Conservation (phyloP, 2,113 vertebrate genomes). For the Verasper variegatus region DNA sequence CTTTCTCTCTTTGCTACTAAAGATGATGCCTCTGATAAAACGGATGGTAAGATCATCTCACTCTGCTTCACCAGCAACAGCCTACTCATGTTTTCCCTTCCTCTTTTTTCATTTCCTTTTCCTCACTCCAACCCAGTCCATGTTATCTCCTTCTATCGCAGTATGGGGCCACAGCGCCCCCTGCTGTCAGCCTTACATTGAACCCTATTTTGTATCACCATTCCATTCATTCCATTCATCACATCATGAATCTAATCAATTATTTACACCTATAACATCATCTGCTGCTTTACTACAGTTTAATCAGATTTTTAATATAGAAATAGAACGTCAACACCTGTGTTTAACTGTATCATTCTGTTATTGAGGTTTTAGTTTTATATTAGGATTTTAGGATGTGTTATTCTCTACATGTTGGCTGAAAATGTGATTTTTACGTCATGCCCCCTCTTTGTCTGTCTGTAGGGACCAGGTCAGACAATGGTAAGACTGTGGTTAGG, state of each 20-base stretch:
- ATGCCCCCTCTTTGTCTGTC: conserved; percentile 80
- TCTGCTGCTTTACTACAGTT: conserved; percentile 39
- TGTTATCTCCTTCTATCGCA: conserved; percentile 17
- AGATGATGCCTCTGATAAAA: conserved; percentile 99
- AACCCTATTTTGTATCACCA: conserved; percentile 18
- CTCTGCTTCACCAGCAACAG: conserved; percentile 51
- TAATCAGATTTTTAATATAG: conserved; percentile 1
- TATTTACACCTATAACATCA: conserved; percentile 36
- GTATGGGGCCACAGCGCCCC: conserved; percentile 59
- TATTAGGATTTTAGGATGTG: background rate
- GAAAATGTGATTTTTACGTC: conserved; percentile 59
- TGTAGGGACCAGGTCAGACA: conserved; percentile 90
- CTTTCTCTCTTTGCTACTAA: conserved; percentile 85
- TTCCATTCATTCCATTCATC: conserved; percentile 8
- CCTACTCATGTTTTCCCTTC: conserved; percentile 23
- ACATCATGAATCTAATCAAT: conserved; percentile 24
- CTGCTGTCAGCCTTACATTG: conserved; percentile 51
- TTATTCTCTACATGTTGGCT: background rate
- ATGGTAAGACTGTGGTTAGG: conserved; percentile 86
- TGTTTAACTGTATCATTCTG: background rate
- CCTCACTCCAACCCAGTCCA: conserved; percentile 46
- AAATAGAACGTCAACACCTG: conserved; percentile 4
- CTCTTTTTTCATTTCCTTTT: conserved; percentile 33
- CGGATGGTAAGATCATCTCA: conserved; percentile 94
- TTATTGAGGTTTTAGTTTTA: background rate